A percentile compares a stretch with the other conserved stretches of the same genome.
phyloP scores from a whole-genome alignment of 2,797 vertebrate species.

The Arctocebus calabarensis region DNA sequence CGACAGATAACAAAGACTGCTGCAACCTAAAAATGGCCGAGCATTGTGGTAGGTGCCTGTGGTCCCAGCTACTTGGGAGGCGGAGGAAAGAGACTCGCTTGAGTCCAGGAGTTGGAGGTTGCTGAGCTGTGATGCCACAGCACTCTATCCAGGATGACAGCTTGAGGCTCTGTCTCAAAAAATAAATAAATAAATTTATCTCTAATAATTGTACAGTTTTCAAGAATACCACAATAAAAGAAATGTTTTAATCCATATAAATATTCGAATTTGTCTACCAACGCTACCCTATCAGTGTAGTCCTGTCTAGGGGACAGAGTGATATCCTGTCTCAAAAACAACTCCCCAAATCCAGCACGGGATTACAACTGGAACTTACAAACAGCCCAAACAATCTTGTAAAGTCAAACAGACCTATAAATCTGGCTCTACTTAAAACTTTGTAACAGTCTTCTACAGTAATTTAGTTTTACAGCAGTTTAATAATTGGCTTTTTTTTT shows the following conservation, averaged over 20 bases:
- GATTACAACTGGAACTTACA: background rate
- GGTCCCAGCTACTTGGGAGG: too few relatives aligned
- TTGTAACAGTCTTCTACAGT: too few relatives aligned
- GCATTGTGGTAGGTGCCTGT: too few relatives aligned
- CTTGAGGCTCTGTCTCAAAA: too few relatives aligned
- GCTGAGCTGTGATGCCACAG: too few relatives aligned
- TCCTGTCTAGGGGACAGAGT: background rate
- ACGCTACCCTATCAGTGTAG: background rate
- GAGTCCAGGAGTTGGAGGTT: too few relatives aligned
- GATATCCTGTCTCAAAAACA: background rate
- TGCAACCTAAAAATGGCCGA: too few relatives aligned
- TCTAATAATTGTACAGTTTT: background rate
- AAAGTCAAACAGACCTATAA: background rate
- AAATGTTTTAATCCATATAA: background rate
- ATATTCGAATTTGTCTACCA: background rate
- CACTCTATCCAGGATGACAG: too few relatives aligned
- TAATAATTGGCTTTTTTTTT: conserved; percentile 12
- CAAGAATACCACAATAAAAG: conserved; percentile 34
- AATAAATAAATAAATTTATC: too few relatives aligned
- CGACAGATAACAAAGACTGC: too few relatives aligned
- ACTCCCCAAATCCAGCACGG: background rate
- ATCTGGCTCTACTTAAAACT: conserved; percentile 2
- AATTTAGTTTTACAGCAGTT: background rate
- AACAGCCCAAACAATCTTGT: background rate
- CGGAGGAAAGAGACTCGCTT: too few relatives aligned